Evolutionary conservation across 2,113 vertebrate genomes (phyloP).

Genomic region (Nyctereutes procyonoides): DNA sequence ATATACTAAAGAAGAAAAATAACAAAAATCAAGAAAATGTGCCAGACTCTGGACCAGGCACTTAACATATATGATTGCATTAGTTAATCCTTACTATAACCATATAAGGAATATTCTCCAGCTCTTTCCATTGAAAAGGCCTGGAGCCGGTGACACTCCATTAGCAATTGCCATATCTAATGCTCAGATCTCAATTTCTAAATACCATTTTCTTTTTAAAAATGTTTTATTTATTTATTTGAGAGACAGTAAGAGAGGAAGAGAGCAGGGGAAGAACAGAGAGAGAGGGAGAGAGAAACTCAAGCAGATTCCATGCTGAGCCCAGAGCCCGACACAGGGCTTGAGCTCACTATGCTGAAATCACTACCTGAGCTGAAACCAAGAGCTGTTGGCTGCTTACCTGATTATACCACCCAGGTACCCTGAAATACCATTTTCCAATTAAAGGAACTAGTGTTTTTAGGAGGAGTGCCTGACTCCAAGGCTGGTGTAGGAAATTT

Average conservation of each 20-base stretch:
- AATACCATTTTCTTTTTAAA: neutral
- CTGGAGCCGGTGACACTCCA: neutral
- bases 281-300: neutral
- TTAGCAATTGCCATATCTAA: neutral
- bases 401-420: neutral
- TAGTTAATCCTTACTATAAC: neutral
- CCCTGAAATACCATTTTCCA: neutral
- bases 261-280: neutral
- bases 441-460: neutral
- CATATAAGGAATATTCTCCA: neutral
- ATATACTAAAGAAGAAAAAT: neutral
- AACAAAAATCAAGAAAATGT: neutral
- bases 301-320: neutral
- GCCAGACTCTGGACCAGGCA: neutral
- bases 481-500: neutral
- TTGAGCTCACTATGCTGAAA: neutral
- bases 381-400: neutral
- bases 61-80: neutral
- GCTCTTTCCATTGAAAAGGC: neutral
- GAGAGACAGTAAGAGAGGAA: neutral
- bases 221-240: neutral
- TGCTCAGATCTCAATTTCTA: neutral
- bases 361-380: neutral
- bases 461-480: neutral
- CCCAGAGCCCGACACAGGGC: neutral